A percentile compares a stretch with the other conserved stretches of the same genome.
Evolutionary conservation across 2,888 invertebrate species (phyloP).

Genomic region (Agonopterix heracliana): DNA sequence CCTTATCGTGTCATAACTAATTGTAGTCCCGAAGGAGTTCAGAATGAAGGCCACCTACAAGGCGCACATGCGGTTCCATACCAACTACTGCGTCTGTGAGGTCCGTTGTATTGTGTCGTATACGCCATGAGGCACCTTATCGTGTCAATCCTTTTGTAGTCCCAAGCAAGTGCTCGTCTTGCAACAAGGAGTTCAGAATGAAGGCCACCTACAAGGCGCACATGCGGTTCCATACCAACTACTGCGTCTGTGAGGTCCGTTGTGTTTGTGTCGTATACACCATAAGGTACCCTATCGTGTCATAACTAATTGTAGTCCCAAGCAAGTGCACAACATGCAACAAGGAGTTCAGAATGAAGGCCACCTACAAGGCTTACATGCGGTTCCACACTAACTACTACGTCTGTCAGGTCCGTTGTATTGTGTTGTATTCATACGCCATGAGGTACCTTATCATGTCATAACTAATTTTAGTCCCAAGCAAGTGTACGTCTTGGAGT

Average conservation of each 20-base stretch:
- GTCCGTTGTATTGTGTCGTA: conserved; percentile 32
- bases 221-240: conserved; percentile 58
- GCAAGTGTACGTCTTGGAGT: too few species aligned
- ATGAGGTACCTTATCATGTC: too few species aligned
- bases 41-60: conserved; percentile 58
- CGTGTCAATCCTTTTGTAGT: too few species aligned
- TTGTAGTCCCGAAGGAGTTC: too few species aligned
- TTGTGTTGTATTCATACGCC: too few species aligned
- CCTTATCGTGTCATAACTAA: too few species aligned
- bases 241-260: conserved; percentile 61
- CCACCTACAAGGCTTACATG: conserved; percentile 57
- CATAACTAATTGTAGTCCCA: too few species aligned
- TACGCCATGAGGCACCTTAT: too few species aligned
- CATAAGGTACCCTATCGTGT: too few species aligned
- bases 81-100: conserved; percentile 63
- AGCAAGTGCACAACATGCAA: conserved; percentile 45
- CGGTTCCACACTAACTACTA: conserved; percentile 61
- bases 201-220: conserved; percentile 59
- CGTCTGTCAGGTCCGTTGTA: conserved; percentile 52
- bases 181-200: conserved; percentile 57
- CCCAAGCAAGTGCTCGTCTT: conserved; percentile 40
- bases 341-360: conserved; percentile 60
- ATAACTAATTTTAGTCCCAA: too few species aligned
- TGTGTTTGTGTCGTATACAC: neutral
- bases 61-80: conserved; percentile 61